These are phyloP conservation scores for Candoia aspera DNA, from an alignment of 2,113 vertebrate genomes.

Conservation along the genomic window DNA sequence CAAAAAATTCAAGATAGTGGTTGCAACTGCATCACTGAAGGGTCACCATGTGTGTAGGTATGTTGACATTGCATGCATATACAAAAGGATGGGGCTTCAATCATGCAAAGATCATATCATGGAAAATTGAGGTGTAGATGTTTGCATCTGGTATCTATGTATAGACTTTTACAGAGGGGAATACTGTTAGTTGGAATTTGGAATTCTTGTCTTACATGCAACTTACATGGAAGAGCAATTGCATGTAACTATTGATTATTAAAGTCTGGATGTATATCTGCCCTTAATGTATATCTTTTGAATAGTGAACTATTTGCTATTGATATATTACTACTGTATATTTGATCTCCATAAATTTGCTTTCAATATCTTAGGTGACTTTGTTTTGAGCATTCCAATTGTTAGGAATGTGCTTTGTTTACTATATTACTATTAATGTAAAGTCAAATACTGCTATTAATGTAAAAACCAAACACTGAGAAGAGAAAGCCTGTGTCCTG, in stretches of 20 bases:
- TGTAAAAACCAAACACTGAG: background rate
- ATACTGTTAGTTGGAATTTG: background rate
- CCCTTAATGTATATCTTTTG: background rate
- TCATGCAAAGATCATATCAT: background rate
- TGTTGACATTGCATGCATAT: background rate
- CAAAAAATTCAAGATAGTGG: background rate
- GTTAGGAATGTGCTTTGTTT: background rate
- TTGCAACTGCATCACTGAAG: background rate
- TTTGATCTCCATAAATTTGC: background rate
- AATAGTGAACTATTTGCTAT: background rate
- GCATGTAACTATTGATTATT: background rate
- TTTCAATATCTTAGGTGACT: background rate
- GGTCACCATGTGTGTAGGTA: background rate
- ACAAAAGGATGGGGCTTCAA: background rate
- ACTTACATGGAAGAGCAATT: background rate
- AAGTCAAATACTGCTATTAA: too few relatives aligned
- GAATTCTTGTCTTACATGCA: background rate
- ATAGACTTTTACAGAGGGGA: background rate
- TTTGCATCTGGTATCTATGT: background rate
- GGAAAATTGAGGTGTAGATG: background rate
- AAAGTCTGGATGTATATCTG: background rate
- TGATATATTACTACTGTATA: background rate
- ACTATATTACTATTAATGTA: too few relatives aligned
- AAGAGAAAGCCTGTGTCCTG: background rate
- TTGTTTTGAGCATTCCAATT: background rate